A percentile compares a stretch with the other conserved stretches of the same genome.
These are phyloP conservation scores for Ceratoteleas bidentatus DNA, from an alignment of 1,140 invertebrate genomes.

Conservation along the genomic window DNA sequence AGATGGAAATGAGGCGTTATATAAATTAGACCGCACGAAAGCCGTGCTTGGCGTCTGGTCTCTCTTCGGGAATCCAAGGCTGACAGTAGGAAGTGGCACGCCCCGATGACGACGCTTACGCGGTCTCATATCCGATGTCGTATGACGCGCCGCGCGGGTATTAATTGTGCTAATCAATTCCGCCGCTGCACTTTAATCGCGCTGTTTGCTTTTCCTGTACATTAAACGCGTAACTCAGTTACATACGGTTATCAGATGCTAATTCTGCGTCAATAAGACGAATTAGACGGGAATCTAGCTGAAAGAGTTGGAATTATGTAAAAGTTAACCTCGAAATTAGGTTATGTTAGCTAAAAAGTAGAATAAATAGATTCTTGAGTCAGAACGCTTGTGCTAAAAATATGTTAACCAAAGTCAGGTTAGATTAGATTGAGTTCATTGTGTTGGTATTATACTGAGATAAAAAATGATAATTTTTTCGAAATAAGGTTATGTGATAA, in stretches of 20 bases:
- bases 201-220: constrained; percentile 37
- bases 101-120: constrained; percentile 48
- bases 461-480: too few relatives aligned
- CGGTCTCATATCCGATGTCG: constrained; percentile 46
- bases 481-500: background rate
- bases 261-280: background rate
- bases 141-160: constrained; percentile 31
- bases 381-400: too few relatives aligned
- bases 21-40: constrained; percentile 48
- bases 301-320: too few relatives aligned
- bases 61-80: constrained; percentile 50
- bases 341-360: too few relatives aligned
- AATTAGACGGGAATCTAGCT: too few relatives aligned
- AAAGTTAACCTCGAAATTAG: too few relatives aligned
- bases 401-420: too few relatives aligned
- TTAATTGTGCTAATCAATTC: constrained; percentile 53
- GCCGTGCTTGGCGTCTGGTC: constrained; percentile 38
- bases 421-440: too few relatives aligned
- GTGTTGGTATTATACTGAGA: too few relatives aligned
- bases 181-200: constrained; percentile 14
- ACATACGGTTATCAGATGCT: constrained; percentile 4
- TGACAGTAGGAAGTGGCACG: constrained; percentile 54
- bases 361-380: too few relatives aligned
- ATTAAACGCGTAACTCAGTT: background rate
- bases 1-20: constrained; percentile 33